Base-by-base conservation (phyloP, 2,888 invertebrate genomes). In the Andrena haemorrhoa region DNA sequence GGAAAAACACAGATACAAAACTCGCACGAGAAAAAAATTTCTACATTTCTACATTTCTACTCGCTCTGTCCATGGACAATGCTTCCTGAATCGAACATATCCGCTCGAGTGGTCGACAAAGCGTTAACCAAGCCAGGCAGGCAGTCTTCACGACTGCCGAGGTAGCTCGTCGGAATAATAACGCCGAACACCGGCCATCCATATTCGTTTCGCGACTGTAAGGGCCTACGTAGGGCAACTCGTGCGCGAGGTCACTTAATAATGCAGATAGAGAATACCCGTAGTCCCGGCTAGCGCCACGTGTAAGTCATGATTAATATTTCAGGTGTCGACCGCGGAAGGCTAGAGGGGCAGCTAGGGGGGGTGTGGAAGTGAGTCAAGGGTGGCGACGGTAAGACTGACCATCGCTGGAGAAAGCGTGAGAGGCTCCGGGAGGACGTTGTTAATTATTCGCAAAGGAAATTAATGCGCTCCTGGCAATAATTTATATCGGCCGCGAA, bases 371-470 rank as follows among this genome's bases (percentile, higher is more conserved):
- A 33, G 76, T 61, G 75, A 71, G 63, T 64, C 51, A 81, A 58
- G 75, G 85, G 77, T 69, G 75, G 83, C 75, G 71, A 66, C 79
- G 82, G 78, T 79, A 85, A 84, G 85, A 89, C 90, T 91, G 89
- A 91, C 91, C 91, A 90, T 87, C 83, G 88, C 89, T 79, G 86
- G 4, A 26, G 23, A 26, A 88, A 86, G 83, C 85, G 82, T 79
- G 78, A 82, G 83, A 86, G 79, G 82, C 82, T 91, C 89, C 90
- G 84, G 89, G 87, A 84, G 89, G 87, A 83, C 88, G 89, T 91
- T 92, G 91, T 92, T 92, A 92, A 92, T 92, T 92, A 92, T 92
- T 92, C 92, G 91, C 90, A 91, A 92, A 91, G 91, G 91, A 91
- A 92, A 92, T 92, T 92, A 92, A 92, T 92, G 91, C 88, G 85